These are phyloP conservation scores for Pyrgus malvae DNA, from an alignment of 2,888 invertebrate genomes.

Conservation along the genomic window DNA sequence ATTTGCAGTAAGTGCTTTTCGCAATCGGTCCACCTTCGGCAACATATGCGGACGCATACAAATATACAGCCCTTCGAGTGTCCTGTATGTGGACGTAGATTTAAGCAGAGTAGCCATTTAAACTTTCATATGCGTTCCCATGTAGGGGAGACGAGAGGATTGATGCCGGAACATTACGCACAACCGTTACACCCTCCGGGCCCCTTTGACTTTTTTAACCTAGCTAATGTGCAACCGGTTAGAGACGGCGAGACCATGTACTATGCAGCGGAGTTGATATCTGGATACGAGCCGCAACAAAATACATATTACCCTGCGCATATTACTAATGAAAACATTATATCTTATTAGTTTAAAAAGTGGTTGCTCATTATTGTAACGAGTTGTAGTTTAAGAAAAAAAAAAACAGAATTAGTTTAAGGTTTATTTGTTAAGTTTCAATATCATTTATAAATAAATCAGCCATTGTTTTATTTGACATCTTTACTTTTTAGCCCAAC, in stretches of 20 bases:
- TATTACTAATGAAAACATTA: too few relatives aligned
- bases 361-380: too few relatives aligned
- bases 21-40: constrained; percentile 72
- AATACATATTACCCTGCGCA: constrained; percentile 13
- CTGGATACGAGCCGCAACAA: constrained; percentile 33
- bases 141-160: constrained; percentile 45
- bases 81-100: constrained; percentile 61
- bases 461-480: too few relatives aligned
- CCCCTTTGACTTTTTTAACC: constrained; percentile 57
- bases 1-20: constrained; percentile 73
- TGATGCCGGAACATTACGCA: constrained; percentile 51
- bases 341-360: too few relatives aligned
- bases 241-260: constrained; percentile 67
- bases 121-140: constrained; percentile 76
- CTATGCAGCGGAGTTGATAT: constrained; percentile 61
- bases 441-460: too few relatives aligned
- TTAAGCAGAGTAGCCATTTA: constrained; percentile 75
- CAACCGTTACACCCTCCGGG: constrained; percentile 48
- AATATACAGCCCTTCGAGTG: constrained; percentile 76
- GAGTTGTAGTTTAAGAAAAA: too few relatives aligned
- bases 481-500: too few relatives aligned
- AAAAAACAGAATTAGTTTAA: too few relatives aligned
- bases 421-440: too few relatives aligned
- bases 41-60: constrained; percentile 77
- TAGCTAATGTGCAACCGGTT: constrained; percentile 62